Evolutionary conservation across 1,140 invertebrate genomes (phyloP), one percentile per base, ranked within the genome.

Genomic region (Drosophila pectinifera): DNA sequence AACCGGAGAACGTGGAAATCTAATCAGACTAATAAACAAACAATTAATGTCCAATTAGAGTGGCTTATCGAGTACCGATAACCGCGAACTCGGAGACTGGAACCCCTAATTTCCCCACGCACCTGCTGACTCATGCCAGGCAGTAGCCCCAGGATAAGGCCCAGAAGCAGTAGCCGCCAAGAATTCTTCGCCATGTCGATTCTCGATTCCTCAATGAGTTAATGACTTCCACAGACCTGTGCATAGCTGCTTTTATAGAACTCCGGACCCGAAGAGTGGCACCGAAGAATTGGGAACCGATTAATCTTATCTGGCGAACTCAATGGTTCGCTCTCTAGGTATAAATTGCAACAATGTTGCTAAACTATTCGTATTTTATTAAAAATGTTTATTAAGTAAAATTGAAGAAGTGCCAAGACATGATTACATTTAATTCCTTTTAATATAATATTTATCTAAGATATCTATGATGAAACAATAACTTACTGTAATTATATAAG

Each of bases 91-190:
- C 3, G 2, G 2, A 13, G 11, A 4, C 4, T 34, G 11, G 11
- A 34, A 4, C 31, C 11, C 11, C 8, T 11, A 16, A 34, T 4
- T 4, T 5, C 3, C n/a, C 3, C 13, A n/a, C 59, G 24, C 45
- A 72, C 62, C 69, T 72, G 69, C 26, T 68, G 69, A 58, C 69
- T 58, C 61, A 57, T 26, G 10, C 14, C 36, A 7, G 45, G 36
- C 20, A 63, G 20, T 10, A 68, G 54, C 8, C 53, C 31, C 8
- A 61, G 24, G 22, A n/a, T 11, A 14, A 63, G 5, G 18, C 22
- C 10, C 0, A 46, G 11, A 1, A 42, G 31, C 4, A 38, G 16
- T 13, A 57, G 54, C 16, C n/a, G 11, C 31, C 41, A 46, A 13
- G 13, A 55, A 31, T 42, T 42, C n/a, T n/a, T 31, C 4, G 41